Percentiles rank a stretch among this genome's conserved stretches.
Evolutionary conservation across 2,113 vertebrate species (phyloP).

Genomic region (Sisor rabdophorus): DNA sequence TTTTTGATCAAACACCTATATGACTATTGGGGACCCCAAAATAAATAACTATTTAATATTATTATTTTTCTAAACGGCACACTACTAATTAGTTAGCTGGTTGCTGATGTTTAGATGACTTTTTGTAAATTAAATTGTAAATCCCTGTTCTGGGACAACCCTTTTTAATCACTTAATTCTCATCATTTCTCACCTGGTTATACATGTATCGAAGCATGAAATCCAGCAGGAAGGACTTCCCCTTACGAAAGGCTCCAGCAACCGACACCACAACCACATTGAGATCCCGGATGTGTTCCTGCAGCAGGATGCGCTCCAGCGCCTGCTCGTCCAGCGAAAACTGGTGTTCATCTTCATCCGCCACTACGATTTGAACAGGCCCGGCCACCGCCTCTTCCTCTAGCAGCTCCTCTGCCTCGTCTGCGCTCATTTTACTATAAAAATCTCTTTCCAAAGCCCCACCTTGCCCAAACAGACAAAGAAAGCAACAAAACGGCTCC

Average conservation of each 20-base stretch:
- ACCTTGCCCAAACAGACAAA: conserved; percentile 56
- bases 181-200: conserved; percentile 75
- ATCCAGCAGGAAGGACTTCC: conserved; percentile 98
- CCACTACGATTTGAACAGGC: conserved; percentile 90
- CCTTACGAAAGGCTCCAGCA: conserved; percentile 96
- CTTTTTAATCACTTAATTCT: no score
- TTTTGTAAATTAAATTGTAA: no score
- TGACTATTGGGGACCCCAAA: no score
- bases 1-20: no score
- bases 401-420: conserved; percentile 55
- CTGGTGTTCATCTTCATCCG: conserved; percentile 89
- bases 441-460: conserved; percentile 74
- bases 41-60: no score
- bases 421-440: conserved; percentile 39
- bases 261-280: conserved; percentile 96
- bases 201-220: conserved; percentile 99
- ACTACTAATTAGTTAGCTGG: no score
- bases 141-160: no score
- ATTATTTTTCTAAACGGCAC: no score
- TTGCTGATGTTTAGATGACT: no score
- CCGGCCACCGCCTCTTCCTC: conserved; percentile 57
- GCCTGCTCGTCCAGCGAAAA: conserved; percentile 87
- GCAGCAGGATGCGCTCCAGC: conserved; percentile 88
- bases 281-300: conserved; percentile 89
- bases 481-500: background rate